Conservation (phyloP, 2,113 vertebrate species). For the Pterophyllum scalare region DNA sequence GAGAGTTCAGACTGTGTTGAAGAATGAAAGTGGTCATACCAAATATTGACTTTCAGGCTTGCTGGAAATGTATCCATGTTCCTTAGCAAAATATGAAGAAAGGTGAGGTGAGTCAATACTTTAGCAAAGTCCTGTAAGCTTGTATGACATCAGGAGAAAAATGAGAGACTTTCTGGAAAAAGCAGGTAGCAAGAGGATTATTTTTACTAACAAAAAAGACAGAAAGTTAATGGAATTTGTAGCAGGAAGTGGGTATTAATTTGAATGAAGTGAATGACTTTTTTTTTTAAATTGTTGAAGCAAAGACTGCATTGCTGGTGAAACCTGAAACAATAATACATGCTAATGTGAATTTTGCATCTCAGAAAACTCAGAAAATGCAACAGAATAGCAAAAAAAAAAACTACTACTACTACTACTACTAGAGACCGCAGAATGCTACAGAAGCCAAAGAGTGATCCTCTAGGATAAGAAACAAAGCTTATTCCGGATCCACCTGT, state of each 20-base stretch:
- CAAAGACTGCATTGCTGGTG: background rate
- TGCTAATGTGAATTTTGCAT: background rate
- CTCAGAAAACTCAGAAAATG: background rate
- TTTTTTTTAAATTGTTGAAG: background rate
- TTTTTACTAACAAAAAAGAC: background rate
- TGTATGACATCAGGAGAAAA: background rate
- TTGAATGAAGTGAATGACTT: background rate
- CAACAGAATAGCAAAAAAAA: background rate
- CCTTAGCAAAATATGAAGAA: background rate
- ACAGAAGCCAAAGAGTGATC: background rate
- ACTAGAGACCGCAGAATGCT: background rate
- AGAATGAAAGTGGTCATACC: too few species aligned
- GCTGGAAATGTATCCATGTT: background rate
- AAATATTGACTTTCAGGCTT: background rate
- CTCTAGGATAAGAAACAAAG: background rate
- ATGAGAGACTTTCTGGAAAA: too few species aligned
- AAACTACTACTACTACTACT: too few species aligned
- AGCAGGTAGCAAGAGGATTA: too few species aligned
- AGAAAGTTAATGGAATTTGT: background rate
- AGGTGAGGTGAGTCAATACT: background rate
- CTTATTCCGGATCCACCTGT: background rate
- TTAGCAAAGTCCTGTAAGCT: background rate
- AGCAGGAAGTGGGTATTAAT: background rate
- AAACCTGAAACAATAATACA: background rate
- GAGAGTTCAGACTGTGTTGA: too few species aligned